phyloP scores from a whole-genome alignment of 1,140 invertebrate genomes.

The Eupristina koningsbergeri region DNA sequence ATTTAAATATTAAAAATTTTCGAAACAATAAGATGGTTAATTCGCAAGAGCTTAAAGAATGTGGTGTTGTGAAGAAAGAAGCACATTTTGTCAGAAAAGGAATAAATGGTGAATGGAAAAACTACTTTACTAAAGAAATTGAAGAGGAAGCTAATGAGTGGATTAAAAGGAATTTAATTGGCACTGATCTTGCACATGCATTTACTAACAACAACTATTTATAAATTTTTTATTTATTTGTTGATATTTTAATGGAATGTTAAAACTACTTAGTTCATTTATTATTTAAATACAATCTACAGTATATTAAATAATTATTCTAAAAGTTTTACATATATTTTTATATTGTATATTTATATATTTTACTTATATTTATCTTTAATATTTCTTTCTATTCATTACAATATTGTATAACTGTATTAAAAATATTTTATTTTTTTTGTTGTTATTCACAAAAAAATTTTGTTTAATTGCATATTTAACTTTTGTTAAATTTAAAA shows the following conservation, averaged over 20 bases:
- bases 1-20: conserved; percentile 83
- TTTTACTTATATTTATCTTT: no score
- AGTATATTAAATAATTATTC: no score
- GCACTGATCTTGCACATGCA: conserved; percentile 76
- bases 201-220: conserved; percentile 55
- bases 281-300: no score
- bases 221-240: neutral
- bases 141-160: conserved; percentile 76
- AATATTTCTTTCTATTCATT: no score
- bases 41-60: conserved; percentile 75
- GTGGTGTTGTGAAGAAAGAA: conserved; percentile 73
- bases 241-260: neutral
- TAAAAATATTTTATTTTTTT: no score
- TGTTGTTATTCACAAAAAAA: no score
- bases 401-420: no score
- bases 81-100: conserved; percentile 78
- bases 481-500: no score
- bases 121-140: conserved; percentile 77
- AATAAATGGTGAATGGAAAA: conserved; percentile 77
- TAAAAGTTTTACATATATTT: no score
- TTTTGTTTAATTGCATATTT: no score
- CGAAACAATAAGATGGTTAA: conserved; percentile 83
- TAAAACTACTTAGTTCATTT: no score
- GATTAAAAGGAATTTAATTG: conserved; percentile 76
- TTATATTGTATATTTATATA: no score